Evolutionary conservation across 64 coral and sea anemone genomes (phyloP).

Genomic region (Actinia equina): DNA sequence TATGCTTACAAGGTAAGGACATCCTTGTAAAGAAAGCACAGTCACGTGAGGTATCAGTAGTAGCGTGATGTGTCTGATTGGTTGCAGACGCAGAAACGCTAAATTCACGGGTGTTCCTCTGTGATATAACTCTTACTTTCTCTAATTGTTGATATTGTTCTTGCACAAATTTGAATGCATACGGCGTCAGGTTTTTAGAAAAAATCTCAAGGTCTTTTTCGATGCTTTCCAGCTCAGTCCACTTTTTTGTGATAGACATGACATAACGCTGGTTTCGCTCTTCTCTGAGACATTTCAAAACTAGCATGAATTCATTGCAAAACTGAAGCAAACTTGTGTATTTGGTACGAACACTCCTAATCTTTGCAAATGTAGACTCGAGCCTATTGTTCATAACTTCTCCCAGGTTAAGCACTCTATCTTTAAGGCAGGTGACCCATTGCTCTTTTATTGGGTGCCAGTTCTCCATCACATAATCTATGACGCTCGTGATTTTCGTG

Average conservation of each 20-base stretch:
- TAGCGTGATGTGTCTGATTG: neutral
- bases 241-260: slow-evolving; percentile 23
- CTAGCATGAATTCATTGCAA: slow-evolving; percentile 30
- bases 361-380: slow-evolving; percentile 46
- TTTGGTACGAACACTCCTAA: slow-evolving; percentile 63
- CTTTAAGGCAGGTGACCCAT: slow-evolving; percentile 55
- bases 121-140: neutral
- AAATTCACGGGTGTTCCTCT: neutral
- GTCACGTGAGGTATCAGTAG: slow-evolving; percentile 6
- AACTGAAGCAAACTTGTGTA: slow-evolving; percentile 59
- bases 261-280: slow-evolving; percentile 39
- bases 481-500: slow-evolving; percentile 44
- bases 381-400: slow-evolving; percentile 62
- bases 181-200: slow-evolving; percentile 7
- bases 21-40: slow-evolving; percentile 33
- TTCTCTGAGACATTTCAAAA: slow-evolving; percentile 24
- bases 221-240: neutral
- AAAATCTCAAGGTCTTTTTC: neutral
- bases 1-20: slow-evolving; percentile 41
- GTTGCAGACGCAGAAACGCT: neutral
- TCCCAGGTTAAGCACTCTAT: slow-evolving; percentile 36
- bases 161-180: slow-evolving; percentile 33
- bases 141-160: slow-evolving; percentile 14
- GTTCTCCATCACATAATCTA: slow-evolving; percentile 46
- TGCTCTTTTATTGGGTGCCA: slow-evolving; percentile 69